phyloP scores from a whole-genome alignment of 1,140 invertebrate genomes.

The Rhyzopertha dominica region DNA sequence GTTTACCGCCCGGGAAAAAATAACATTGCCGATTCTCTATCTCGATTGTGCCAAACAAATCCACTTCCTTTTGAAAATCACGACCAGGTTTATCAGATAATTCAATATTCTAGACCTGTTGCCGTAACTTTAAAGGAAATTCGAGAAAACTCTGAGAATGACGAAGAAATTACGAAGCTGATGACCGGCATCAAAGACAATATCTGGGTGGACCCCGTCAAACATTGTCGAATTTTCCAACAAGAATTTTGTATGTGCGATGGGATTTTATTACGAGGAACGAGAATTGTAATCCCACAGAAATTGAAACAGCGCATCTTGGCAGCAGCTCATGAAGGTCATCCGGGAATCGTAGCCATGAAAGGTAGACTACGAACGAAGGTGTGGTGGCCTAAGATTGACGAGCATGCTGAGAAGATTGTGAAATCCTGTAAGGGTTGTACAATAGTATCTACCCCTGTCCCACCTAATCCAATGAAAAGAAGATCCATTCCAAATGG shows the following conservation, averaged over 20 bases:
- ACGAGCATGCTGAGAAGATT: conserved; percentile 46
- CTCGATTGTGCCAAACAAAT: conserved; percentile 24
- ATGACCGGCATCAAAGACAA: neutral
- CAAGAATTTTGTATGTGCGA: conserved; percentile 10
- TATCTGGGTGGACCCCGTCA: neutral
- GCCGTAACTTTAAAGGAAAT: neutral
- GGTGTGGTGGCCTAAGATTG: conserved; percentile 51
- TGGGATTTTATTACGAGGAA: conserved; percentile 12
- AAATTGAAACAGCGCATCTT: conserved; percentile 30
- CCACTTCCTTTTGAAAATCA: neutral
- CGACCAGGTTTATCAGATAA: conserved; percentile 4
- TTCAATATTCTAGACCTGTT: neutral
- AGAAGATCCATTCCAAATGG: conserved; percentile 29
- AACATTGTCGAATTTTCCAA: conserved; percentile 2
- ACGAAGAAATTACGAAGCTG: neutral
- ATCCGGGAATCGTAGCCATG: conserved; percentile 52
- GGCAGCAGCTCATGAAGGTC: conserved; percentile 45
- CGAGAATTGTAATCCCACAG: conserved; percentile 13
- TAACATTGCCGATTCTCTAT: conserved; percentile 44
- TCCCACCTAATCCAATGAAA: conserved; percentile 29
- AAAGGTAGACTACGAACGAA: conserved; percentile 50
- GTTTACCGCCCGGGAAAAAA: conserved; percentile 39
- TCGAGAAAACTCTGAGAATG: conserved; percentile 5
- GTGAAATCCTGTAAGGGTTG: conserved; percentile 48
- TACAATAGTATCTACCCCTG: conserved; percentile 27